Conservation (phyloP, 2,797 vertebrate genomes). For the Myotis pilosus region DNA sequence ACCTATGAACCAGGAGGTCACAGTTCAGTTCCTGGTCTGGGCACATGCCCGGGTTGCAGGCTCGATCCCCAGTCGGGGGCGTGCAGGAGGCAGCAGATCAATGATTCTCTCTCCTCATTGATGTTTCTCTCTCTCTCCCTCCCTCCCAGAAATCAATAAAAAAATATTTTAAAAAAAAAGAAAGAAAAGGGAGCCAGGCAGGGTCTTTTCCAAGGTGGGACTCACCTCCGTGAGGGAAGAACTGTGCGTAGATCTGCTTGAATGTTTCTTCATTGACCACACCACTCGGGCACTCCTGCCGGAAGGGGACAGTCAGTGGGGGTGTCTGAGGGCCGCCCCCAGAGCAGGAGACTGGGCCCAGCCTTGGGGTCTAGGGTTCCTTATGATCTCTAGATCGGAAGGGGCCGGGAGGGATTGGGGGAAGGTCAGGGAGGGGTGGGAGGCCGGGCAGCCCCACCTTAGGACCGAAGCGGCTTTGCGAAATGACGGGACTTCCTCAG, state of each 20-base stretch:
- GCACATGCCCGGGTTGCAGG: no score
- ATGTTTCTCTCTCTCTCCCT: no score
- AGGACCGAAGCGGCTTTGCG: background rate
- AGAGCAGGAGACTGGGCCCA: no score
- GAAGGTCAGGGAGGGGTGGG: background rate
- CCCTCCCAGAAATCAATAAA: no score
- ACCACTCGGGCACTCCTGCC: conserved; percentile 96
- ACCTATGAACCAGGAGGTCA: no score
- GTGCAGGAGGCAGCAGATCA: no score
- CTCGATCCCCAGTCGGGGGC: no score
- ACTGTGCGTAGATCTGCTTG: conserved; percentile 98
- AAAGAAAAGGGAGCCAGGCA: background rate
- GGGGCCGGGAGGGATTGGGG: background rate
- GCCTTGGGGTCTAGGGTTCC: background rate
- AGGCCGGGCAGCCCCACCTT: background rate
- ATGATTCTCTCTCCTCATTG: no score
- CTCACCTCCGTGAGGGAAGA: conserved; percentile 99
- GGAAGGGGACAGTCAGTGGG: background rate
- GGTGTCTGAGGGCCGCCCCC: accelerated
- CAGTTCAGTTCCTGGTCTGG: no score
- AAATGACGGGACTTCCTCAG: background rate
- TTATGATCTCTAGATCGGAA: background rate
- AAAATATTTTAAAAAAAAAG: no score
- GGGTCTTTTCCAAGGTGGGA: background rate
- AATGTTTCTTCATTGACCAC: conserved; percentile 98